Evolutionary conservation across 1,140 invertebrate species (phyloP).

Genomic region (Platyscapa corneri): DNA sequence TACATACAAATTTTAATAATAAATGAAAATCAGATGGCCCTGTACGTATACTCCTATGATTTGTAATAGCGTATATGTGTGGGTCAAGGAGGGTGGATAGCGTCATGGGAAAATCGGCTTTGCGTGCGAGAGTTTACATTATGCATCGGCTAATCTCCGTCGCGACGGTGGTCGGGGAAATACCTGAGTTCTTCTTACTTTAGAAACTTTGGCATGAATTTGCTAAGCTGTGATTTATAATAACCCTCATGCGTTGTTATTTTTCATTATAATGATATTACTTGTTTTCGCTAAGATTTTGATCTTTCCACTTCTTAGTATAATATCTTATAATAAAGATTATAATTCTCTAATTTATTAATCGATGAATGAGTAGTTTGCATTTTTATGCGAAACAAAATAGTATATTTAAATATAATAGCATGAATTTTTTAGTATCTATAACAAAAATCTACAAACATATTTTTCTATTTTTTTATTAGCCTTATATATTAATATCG

Average conservation of each 20-base stretch:
- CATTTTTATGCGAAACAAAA: neutral
- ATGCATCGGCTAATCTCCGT: slow-evolving; percentile 39
- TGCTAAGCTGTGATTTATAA: slow-evolving; percentile 27
- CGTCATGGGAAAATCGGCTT: slow-evolving; percentile 22
- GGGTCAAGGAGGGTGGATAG: neutral
- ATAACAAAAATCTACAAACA: too few relatives aligned
- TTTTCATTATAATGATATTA: slow-evolving; percentile 19
- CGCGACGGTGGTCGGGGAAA: neutral
- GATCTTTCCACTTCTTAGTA: neutral
- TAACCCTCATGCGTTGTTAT: neutral
- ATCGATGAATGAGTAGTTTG: neutral
- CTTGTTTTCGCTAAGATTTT: slow-evolving; percentile 10
- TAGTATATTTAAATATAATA: neutral
- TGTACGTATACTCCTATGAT: neutral
- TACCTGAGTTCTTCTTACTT: neutral
- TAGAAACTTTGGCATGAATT: neutral
- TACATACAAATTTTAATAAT: too few relatives aligned
- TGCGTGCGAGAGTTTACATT: slow-evolving; percentile 20
- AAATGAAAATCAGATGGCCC: too few relatives aligned
- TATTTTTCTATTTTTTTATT: too few relatives aligned
- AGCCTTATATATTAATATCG: neutral
- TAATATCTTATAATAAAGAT: neutral
- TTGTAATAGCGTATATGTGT: neutral
- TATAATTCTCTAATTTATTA: neutral
- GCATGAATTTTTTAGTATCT: neutral